Percentiles rank a stretch among this genome's conserved stretches.
These are phyloP conservation scores for Drosophila austrosaltans DNA, from an alignment of 2,888 invertebrate genomes.

Conservation along the genomic window DNA sequence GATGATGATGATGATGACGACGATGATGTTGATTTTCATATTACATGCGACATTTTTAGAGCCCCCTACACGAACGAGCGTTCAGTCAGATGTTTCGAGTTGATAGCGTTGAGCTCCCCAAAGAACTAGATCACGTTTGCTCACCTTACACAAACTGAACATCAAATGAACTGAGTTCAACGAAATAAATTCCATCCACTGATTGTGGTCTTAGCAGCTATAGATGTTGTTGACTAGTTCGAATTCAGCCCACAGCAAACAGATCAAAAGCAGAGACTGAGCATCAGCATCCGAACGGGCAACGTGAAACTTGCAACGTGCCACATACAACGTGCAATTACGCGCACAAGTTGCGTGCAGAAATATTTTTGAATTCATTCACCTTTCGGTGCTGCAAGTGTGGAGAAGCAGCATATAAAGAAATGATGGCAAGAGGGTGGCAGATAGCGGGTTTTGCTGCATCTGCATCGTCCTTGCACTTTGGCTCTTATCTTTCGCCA, in stretches of 20 bases:
- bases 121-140: neutral
- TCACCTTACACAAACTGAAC: neutral
- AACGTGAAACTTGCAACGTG: slow-evolving; percentile 46
- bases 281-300: slow-evolving; percentile 24
- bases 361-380: slow-evolving; percentile 70
- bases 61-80: slow-evolving; percentile 13
- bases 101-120: slow-evolving; percentile 12
- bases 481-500: slow-evolving; percentile 48
- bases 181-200: neutral
- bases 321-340: slow-evolving; percentile 55
- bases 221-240: slow-evolving; percentile 14
- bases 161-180: neutral
- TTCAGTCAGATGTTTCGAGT: neutral
- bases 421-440: neutral
- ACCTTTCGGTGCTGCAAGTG: slow-evolving; percentile 44
- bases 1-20: slow-evolving; percentile 13
- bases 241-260: slow-evolving; percentile 38
- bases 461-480: slow-evolving; percentile 51
- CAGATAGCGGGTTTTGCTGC: neutral
- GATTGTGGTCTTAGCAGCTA: slow-evolving; percentile 49
- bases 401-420: slow-evolving; percentile 18
- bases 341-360: slow-evolving; percentile 65
- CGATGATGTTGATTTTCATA: slow-evolving; percentile 38
- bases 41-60: slow-evolving; percentile 48
- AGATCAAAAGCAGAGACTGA: slow-evolving; percentile 26